Evolutionary conservation across 37 sponge, comb jelly and placozoan genomes (phyloP).

Genomic region (Aplysina aerophoba): DNA sequence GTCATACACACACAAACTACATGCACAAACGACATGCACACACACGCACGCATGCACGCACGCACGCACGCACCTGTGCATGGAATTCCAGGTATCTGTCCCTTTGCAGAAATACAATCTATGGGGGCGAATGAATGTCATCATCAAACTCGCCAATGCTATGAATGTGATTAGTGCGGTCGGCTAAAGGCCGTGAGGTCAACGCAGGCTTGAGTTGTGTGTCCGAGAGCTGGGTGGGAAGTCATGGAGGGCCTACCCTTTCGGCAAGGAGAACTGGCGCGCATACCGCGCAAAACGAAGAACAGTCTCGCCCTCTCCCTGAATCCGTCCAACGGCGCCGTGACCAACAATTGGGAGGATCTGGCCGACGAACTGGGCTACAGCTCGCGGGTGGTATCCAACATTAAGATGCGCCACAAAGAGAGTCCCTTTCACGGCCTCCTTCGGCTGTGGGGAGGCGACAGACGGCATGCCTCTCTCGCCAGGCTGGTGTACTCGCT

Average conservation of each 20-base stretch:
- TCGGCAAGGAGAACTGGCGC: neutral
- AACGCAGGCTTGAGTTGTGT: neutral
- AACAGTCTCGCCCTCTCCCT: neutral
- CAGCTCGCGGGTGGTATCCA: neutral
- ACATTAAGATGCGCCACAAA: neutral
- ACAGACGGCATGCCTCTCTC: conserved; percentile 5
- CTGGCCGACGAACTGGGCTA: conserved; percentile 20
- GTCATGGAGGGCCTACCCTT: neutral
- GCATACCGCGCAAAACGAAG: neutral
- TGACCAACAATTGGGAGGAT: conserved; percentile 7
- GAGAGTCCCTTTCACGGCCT: conserved; percentile 4
- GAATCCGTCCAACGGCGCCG: neutral
- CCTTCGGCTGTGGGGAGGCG: neutral
- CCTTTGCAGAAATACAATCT: conserved; percentile 79
- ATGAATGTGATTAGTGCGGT: conserved; percentile 17
- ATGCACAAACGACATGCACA: conserved; percentile 13
- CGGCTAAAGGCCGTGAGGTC: neutral
- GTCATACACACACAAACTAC: conserved; percentile 22
- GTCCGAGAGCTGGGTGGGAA: neutral
- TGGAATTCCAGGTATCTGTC: conserved; percentile 92
- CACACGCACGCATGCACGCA: conserved; percentile 4
- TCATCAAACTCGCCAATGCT: neutral
- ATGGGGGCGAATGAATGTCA: neutral
- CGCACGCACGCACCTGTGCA: conserved; percentile 63
- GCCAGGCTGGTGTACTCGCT: neutral